Evolutionary conservation across 2,113 vertebrate genomes (phyloP).

Genomic region (Phylloscopus trochiloides): DNA sequence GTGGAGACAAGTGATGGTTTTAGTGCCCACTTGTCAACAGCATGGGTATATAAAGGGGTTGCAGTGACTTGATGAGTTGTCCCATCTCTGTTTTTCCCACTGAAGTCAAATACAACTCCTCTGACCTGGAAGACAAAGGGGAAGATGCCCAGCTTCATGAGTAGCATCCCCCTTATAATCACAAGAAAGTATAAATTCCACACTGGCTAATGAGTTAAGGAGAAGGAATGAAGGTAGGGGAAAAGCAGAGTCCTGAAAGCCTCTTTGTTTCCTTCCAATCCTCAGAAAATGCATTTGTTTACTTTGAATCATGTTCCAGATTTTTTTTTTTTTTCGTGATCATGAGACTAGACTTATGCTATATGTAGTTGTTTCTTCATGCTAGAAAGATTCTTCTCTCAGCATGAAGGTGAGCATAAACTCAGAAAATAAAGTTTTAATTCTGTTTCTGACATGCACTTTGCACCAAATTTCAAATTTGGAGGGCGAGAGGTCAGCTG

Average conservation of each 20-base stretch:
- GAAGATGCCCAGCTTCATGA: background rate
- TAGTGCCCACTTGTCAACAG: background rate
- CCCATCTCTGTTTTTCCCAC: background rate
- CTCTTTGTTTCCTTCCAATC: background rate
- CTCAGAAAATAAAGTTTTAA: background rate
- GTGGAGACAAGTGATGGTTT: background rate
- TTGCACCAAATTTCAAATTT: background rate
- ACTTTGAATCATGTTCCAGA: background rate
- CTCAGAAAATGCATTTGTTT: background rate
- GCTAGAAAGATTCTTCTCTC: background rate
- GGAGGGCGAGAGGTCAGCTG: background rate
- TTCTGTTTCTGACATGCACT: background rate
- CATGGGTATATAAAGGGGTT: background rate
- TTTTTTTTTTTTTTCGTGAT: background rate
- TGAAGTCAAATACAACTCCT: background rate
- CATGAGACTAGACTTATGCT: background rate
- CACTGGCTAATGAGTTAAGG: background rate
- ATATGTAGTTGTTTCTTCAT: background rate
- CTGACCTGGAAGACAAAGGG: background rate
- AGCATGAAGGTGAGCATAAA: background rate
- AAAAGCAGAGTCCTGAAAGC: background rate
- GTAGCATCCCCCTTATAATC: fast-evolving
- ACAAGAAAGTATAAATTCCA: background rate
- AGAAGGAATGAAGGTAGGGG: background rate
- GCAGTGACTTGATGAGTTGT: background rate